Base-by-base conservation (phyloP, 2,888 invertebrate genomes). In the Clivina fossor region DNA sequence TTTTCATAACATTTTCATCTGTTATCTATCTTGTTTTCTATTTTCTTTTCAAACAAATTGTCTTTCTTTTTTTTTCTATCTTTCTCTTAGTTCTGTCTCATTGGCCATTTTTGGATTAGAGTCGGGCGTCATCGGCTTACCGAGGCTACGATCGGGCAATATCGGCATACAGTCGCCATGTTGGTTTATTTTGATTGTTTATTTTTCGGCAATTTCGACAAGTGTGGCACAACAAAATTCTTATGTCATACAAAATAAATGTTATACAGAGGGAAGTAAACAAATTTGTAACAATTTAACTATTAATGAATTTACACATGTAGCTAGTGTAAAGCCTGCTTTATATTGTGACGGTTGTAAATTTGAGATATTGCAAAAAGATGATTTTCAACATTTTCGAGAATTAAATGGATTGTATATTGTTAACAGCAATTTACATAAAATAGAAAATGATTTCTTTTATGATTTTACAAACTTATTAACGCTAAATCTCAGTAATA, bases 341-440 rank as follows among this genome's bases (percentile, higher is more conserved):
- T 47, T 47, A 22, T 32, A 47, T 22, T 47, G 47, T 47, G 13
- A 13, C 11, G 18, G n/a, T 47, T 47, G 47, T 33, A 19, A 33
- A n/a, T 20, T 47, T 19, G 15, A 11, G n/a, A 19, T 33, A 22
- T 22, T 47, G 16, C 11, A 18, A 33, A 32, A 47, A 33, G 20
- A 4, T 33, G 22, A 47, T 47, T 33, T 32, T n/a, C 4, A 13
- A 3, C 20, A 22, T 13, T 35, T 47, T 33, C 9, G 9, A 13
- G 8, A 47, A 8, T 9, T 47, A 13, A 9, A 33, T 22, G 15
- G 1, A 2, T 20, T 47, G n/a, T 3, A 2, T 33, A 20, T 47
- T 22, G 15, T 22, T n/a, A 33, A 47, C n/a, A 47, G 47, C 8
- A 11, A 33, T 19, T 3, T 47, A 13, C 22, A 19, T 11, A 22